Percentiles rank a stretch among this genome's conserved stretches.
Evolutionary conservation across 2,888 invertebrate species (phyloP).

Genomic region (Cylindroiulus punctatus): DNA sequence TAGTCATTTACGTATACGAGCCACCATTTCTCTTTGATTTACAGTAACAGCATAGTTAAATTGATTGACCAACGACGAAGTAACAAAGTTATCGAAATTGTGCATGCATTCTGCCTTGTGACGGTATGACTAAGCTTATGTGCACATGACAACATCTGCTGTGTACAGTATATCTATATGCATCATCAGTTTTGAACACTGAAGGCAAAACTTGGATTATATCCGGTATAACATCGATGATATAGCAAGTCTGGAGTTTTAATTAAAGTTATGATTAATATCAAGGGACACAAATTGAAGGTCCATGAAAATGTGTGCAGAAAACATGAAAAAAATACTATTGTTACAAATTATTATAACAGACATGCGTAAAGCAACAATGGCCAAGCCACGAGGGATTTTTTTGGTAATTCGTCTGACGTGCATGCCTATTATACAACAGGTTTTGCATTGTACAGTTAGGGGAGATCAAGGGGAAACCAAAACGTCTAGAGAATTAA

Average conservation of each 20-base stretch:
- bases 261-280: neutral
- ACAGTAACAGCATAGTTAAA: too few species aligned
- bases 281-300: neutral
- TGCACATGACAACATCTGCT: too few species aligned
- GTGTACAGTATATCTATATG: too few species aligned
- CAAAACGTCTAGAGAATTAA: neutral
- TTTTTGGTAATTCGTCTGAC: neutral
- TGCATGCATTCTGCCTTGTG: too few species aligned
- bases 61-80: too few species aligned
- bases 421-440: constrained; percentile 18
- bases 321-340: neutral
- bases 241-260: neutral
- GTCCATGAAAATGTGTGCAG: neutral
- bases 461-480: constrained; percentile 10
- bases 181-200: too few species aligned
- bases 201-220: too few species aligned
- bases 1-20: too few species aligned
- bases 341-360: neutral
- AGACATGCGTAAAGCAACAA: neutral
- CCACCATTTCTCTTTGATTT: too few species aligned
- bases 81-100: too few species aligned
- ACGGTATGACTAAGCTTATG: too few species aligned
- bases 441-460: constrained; percentile 18
- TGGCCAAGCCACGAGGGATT: neutral
- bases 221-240: too few species aligned